Conservation (phyloP, 1,140 invertebrate genomes). For the Asobara japonica region DNA sequence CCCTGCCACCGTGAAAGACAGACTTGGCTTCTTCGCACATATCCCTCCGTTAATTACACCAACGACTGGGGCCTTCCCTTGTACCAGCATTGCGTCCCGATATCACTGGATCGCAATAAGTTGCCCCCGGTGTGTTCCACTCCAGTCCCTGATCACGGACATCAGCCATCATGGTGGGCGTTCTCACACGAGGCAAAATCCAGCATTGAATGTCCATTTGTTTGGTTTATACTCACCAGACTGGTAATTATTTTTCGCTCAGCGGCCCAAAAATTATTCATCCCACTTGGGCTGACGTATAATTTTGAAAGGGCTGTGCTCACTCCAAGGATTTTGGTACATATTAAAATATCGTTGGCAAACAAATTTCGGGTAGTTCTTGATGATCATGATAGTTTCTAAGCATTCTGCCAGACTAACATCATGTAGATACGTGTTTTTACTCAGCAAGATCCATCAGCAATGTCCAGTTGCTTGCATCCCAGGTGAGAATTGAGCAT, state of each 20-base stretch:
- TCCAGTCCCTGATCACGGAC: slow-evolving; percentile 27
- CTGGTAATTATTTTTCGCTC: neutral
- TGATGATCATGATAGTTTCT: too few species aligned
- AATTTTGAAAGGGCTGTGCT: neutral
- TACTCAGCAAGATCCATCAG: too few species aligned
- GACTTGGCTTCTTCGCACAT: neutral
- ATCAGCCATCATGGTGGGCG: slow-evolving; percentile 11
- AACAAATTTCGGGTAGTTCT: too few species aligned
- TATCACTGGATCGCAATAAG: slow-evolving; percentile 47
- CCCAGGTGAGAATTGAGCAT: too few species aligned
- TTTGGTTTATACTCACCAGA: neutral
- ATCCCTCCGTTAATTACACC: slow-evolving; percentile 48
- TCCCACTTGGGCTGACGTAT: neutral
- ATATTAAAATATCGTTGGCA: neutral
- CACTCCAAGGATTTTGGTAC: neutral
- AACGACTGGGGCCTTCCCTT: slow-evolving; percentile 24
- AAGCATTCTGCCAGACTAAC: too few species aligned
- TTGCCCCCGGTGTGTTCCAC: slow-evolving; percentile 28
- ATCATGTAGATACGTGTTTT: too few species aligned
- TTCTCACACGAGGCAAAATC: neutral
- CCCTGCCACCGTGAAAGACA: neutral
- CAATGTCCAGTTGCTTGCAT: too few species aligned
- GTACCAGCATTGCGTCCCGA: slow-evolving; percentile 16
- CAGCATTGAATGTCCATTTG: neutral
- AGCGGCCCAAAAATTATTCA: neutral